Evolutionary conservation across 2,888 invertebrate genomes (phyloP), one percentile per base, ranked within the genome.

Genomic region (Xiphydria camelus): DNA sequence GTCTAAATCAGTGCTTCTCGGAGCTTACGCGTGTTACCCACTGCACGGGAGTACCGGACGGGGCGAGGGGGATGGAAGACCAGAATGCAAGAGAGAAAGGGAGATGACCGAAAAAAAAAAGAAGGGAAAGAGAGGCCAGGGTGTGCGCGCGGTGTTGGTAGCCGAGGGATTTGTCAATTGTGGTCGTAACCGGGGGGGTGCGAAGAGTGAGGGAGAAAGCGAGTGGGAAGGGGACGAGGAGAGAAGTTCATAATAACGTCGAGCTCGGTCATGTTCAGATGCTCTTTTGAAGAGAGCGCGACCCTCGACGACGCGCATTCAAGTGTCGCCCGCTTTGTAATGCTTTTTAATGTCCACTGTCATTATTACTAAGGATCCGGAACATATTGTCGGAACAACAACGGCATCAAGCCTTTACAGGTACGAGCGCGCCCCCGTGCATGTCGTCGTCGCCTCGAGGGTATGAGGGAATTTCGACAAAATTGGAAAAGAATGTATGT

Each of bases 251-350:
- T 67, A 70, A 70, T 68, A 69, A 69, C 58, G 57, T 60, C 51
- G 57, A 51, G 55, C 64, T 62, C 57, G 52, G 57, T 56, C 48
- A 53, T 47, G 62, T 56, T 68, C 64, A 53, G 68, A 63, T 66
- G 70, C 66, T 67, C 66, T 70, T 72, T 71, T 68, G 57, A 65
- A 61, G 64, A 61, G 64, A 45, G 47, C n/a, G n/a, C 53, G 62
- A 65, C 63, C 66, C 65, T 62, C 53, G 46, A 60, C 68, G 63
- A 61, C 65, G 53, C 47, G 62, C 64, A 71, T 71, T 71, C 68
- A 72, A 72, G 71, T 70, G 70, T 70, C 70, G 68, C 57, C 46
- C 55, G 64, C 64, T 66, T 70, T 71, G 70, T 68, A 64, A 69
- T 64, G 59, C 66, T 64, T 68, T 66, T 66, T 69, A 70, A 70